phyloP scores from a whole-genome alignment of 2,113 vertebrate species.

The Pterocles burchelli region DNA sequence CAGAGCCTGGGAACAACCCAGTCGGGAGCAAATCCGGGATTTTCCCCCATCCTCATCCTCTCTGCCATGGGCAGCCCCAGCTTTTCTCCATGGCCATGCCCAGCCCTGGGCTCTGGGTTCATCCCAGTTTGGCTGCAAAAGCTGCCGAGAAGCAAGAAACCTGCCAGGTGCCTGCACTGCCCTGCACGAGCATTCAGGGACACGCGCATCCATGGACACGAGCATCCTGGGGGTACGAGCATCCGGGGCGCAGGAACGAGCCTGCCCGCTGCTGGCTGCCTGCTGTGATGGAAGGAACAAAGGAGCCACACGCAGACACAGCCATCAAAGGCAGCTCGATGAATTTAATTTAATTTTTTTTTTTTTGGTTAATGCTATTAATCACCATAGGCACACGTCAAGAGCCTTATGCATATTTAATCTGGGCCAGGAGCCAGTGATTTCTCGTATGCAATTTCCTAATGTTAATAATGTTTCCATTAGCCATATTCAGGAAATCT shows the following conservation, averaged over 20 bases:
- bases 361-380: neutral
- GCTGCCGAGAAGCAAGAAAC: neutral
- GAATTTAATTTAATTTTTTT: neutral
- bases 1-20: neutral
- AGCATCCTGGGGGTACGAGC: neutral
- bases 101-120: neutral
- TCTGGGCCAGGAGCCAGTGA: slow-evolving; percentile 35
- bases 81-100: neutral
- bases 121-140: neutral
- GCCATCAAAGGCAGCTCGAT: neutral
- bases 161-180: accelerated
- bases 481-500: slow-evolving; percentile 47
- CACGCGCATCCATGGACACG: neutral
- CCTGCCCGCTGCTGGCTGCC: neutral
- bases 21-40: neutral
- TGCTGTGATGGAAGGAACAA: neutral
- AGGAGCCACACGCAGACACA: neutral
- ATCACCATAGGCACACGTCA: neutral
- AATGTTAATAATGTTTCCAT: slow-evolving; percentile 56
- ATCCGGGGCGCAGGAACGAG: neutral
- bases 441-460: slow-evolving; percentile 54
- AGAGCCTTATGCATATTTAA: slow-evolving; percentile 19
- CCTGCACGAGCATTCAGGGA: accelerated
- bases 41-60: neutral
- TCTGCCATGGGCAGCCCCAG: neutral